These are phyloP conservation scores for Drosophila histrio DNA, from an alignment of 2,888 invertebrate species.

Conservation along the genomic window DNA sequence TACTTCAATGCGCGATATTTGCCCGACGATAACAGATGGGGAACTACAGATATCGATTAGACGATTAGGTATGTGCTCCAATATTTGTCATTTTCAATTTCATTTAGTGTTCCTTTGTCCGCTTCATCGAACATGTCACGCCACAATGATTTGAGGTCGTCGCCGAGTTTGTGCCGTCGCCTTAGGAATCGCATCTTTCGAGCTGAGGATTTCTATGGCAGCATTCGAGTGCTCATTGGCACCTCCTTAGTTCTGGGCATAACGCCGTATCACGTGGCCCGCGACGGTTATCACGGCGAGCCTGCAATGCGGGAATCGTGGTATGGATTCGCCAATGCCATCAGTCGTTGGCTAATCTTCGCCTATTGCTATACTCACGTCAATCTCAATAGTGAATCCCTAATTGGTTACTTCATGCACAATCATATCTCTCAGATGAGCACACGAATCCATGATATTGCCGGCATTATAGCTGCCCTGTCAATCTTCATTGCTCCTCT, in stretches of 20 bases:
- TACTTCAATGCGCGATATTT: conserved; percentile 19
- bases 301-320: conserved; percentile 40
- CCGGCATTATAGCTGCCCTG: conserved; percentile 45
- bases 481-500: conserved; percentile 57
- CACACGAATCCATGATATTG: conserved; percentile 46
- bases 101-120: conserved; percentile 19
- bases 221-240: conserved; percentile 47
- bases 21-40: conserved; percentile 48
- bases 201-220: conserved; percentile 48
- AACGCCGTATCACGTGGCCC: conserved; percentile 52
- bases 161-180: conserved; percentile 16
- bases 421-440: conserved; percentile 52
- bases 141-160: neutral
- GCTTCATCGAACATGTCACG: conserved; percentile 34
- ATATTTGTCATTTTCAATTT: conserved; percentile 11
- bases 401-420: conserved; percentile 65
- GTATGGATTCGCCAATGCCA: conserved; percentile 63
- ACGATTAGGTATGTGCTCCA: conserved; percentile 25
- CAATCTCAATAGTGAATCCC: conserved; percentile 39
- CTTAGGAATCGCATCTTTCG: conserved; percentile 18
- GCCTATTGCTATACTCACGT: conserved; percentile 57
- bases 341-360: conserved; percentile 58
- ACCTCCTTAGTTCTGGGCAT: conserved; percentile 51
- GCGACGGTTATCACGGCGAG: conserved; percentile 6
- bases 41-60: neutral